Base-by-base conservation (phyloP, 1,140 invertebrate genomes). In the Achatina immaculata region DNA sequence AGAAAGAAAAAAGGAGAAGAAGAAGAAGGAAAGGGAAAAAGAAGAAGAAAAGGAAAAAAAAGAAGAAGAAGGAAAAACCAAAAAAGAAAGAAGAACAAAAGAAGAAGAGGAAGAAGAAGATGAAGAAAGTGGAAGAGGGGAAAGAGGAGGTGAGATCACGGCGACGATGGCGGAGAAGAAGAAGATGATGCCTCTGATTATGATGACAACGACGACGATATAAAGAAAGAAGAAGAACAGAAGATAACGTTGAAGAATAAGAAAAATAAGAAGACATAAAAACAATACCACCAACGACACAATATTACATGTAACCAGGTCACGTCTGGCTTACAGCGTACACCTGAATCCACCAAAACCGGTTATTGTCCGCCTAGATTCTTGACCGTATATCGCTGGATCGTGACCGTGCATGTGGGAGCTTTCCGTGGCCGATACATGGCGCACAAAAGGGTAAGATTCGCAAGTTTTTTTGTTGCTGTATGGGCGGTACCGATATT, bases 21-120 rank as follows among this genome's bases (percentile, higher is more conserved):
- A 62, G 34, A 40, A 77, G 48, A 62, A 62, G n/a, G 36, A 77
- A 19, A 77, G 38, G n/a, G 38, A 77, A 19, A 58, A 77, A 19
- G 19, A 62, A 19, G 14, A 77, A 19, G 3, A 36, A n/a, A 38
- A 62, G 28, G 16, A 62, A 19, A 11, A n/a, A 14, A 77, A 77
- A 3, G 34, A 42, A 19, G 16, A 38, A 38, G 58, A 40, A 36
- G n/a, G 19, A 38, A 21, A 58, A n/a, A 58, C 1, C 24, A 62
- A 77, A 36, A 38, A 36, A 62, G 16, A 58, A 38, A 77, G 55
- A 42, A 62, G 34, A 38, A 62, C 24, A 58, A 58, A 36, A 77
- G 9, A 7, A 36, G 28, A n/a, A 58, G 58, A 19, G 31, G 24
- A 6, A 77, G 51, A 34, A 62, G 24, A 38, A n/a, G n/a, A n/a